Evolutionary conservation across 2,797 vertebrate species (phyloP).

Genomic region (Microctenopoma stevenorrisi): DNA sequence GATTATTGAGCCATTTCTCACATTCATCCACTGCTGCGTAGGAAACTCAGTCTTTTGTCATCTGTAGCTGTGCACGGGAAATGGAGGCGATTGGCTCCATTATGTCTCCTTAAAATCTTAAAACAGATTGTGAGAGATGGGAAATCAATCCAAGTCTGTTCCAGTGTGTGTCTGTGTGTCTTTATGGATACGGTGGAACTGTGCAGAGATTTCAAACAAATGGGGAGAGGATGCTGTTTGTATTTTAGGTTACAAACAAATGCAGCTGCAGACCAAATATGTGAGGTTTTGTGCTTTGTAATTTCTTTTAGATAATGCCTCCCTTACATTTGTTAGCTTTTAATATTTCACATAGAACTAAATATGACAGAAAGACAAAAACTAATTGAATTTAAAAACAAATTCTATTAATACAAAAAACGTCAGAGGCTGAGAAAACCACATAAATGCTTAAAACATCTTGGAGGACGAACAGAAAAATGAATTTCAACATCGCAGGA

Average conservation of each 20-base stretch:
- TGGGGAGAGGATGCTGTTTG: background rate
- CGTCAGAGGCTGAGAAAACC: background rate
- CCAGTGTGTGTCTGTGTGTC: slow-evolving; percentile 3
- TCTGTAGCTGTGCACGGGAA: slow-evolving; percentile 23
- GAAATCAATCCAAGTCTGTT: slow-evolving; percentile 51
- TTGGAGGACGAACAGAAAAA: slow-evolving; percentile 30
- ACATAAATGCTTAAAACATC: slow-evolving; percentile 29
- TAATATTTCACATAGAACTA: background rate
- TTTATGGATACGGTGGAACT: slow-evolving; percentile 1
- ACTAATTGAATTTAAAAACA: no score
- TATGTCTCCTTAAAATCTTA: slow-evolving; percentile 41
- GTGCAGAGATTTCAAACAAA: slow-evolving; percentile 35
- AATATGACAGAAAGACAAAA: slow-evolving; percentile 5
- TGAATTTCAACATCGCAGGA: slow-evolving; percentile 41
- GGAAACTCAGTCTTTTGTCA: slow-evolving; percentile 52
- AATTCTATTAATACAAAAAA: slow-evolving; percentile 22
- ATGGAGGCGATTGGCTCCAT: slow-evolving; percentile 48
- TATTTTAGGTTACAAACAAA: slow-evolving; percentile 20
- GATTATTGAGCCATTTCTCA: slow-evolving; percentile 36
- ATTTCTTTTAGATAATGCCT: no score
- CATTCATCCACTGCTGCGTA: slow-evolving; percentile 37
- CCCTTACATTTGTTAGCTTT: background rate
- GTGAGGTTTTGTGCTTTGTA: background rate
- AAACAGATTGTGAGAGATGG: slow-evolving; percentile 50
- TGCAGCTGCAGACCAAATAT: slow-evolving; percentile 12